These are phyloP conservation scores for Drosophila longiperda DNA, from an alignment of 2,888 invertebrate genomes.

Conservation along the genomic window DNA sequence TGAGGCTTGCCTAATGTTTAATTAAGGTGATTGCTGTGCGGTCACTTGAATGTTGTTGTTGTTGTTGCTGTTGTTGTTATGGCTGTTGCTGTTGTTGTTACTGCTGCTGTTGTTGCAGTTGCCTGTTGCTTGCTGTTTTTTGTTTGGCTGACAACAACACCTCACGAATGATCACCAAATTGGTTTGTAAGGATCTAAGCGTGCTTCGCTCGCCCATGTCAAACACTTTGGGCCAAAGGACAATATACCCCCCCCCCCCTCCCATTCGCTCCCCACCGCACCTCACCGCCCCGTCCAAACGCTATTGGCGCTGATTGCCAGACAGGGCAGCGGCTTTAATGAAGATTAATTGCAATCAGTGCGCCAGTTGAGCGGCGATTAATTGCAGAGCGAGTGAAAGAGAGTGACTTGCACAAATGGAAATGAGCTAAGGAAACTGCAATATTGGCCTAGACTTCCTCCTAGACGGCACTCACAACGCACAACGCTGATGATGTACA, in stretches of 20 bases:
- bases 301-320: constrained; percentile 32
- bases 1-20: constrained; percentile 81
- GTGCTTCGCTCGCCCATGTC: constrained; percentile 66
- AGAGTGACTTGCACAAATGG: constrained; percentile 52
- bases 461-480: constrained; percentile 30
- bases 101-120: constrained; percentile 30
- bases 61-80: constrained; percentile 26
- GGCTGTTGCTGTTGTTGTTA: constrained; percentile 22
- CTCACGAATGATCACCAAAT: constrained; percentile 77
- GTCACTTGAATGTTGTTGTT: constrained; percentile 60
- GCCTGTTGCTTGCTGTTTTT: constrained; percentile 33
- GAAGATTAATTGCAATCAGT: constrained; percentile 85
- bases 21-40: constrained; percentile 82
- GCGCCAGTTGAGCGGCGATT: constrained; percentile 82
- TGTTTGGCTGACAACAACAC: constrained; percentile 63
- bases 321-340: constrained; percentile 73
- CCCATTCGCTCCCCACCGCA: neutral
- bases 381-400: constrained; percentile 66
- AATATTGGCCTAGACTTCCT: constrained; percentile 64
- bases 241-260: constrained; percentile 25
- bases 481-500: constrained; percentile 11
- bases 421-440: constrained; percentile 65
- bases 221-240: constrained; percentile 76
- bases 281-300: neutral
- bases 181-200: constrained; percentile 80